Percentiles rank a stretch among this genome's conserved stretches.
phyloP scores from a whole-genome alignment of 2,113 vertebrate species.

The Microtus montanus region DNA sequence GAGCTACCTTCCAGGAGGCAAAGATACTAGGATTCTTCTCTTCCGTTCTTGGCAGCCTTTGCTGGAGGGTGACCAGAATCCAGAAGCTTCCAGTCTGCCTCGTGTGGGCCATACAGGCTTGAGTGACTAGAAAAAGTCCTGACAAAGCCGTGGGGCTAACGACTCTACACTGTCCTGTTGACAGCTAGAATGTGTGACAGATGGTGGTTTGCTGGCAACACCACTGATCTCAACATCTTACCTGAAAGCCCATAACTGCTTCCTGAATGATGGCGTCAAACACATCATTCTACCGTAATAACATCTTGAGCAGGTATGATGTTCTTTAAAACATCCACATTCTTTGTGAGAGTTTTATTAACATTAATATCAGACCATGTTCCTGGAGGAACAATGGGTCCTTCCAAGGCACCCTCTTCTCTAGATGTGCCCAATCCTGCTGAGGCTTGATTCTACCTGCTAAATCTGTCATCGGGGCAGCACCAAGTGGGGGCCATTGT shows the following conservation, averaged over 20 bases:
- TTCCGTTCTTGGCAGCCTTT: not conserved
- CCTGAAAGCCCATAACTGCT: not conserved
- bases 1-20: not conserved
- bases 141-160: not conserved
- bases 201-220: rapidly evolving
- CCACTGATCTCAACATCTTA: rapidly evolving
- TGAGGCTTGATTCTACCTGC: no score
- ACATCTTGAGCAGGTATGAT: not conserved
- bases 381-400: not conserved
- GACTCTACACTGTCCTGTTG: not conserved
- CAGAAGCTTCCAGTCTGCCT: not conserved
- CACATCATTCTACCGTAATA: not conserved
- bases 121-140: not conserved
- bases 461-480: rapidly evolving
- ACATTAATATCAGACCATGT: not conserved
- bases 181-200: no score
- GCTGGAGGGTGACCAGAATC: not conserved
- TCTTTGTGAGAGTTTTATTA: slow-evolving; percentile 5
- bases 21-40: no score
- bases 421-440: no score
- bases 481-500: not conserved
- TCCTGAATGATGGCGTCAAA: not conserved
- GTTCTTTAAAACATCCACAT: not conserved
- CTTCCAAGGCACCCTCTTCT: not conserved
- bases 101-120: not conserved